Conservation (phyloP, 2,888 invertebrate species). For the Agrochola circellaris region DNA sequence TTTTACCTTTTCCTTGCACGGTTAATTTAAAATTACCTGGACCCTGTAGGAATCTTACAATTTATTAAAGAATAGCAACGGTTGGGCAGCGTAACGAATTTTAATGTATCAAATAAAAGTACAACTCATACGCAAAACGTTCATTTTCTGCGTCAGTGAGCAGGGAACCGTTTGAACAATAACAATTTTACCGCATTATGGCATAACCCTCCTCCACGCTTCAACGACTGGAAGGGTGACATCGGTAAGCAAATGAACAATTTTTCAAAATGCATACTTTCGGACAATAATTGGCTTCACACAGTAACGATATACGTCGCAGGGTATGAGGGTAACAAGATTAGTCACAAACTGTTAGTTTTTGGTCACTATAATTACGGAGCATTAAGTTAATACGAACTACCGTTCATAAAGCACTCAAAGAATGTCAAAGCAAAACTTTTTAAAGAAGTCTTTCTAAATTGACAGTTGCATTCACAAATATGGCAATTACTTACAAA, state of each 20-base stretch:
- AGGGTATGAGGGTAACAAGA: slow-evolving; percentile 28
- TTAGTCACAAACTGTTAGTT: slow-evolving; percentile 15
- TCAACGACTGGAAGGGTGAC: slow-evolving; percentile 76
- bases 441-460: slow-evolving; percentile 15
- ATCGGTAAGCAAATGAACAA: slow-evolving; percentile 74
- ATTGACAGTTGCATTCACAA: slow-evolving; percentile 27
- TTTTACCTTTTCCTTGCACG: slow-evolving; percentile 13
- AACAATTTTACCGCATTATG: slow-evolving; percentile 84
- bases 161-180: slow-evolving; percentile 81
- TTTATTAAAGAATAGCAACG: slow-evolving; percentile 38
- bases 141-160: slow-evolving; percentile 82
- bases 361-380: slow-evolving; percentile 10
- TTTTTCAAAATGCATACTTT: slow-evolving; percentile 70
- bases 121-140: slow-evolving; percentile 76
- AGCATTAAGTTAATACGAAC: slow-evolving; percentile 31
- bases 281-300: slow-evolving; percentile 72
- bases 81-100: slow-evolving; percentile 59
- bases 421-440: slow-evolving; percentile 11
- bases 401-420: background rate
- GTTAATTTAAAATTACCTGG: slow-evolving; percentile 35
- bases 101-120: slow-evolving; percentile 61
- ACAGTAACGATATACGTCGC: slow-evolving; percentile 62
- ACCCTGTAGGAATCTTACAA: slow-evolving; percentile 34
- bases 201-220: slow-evolving; percentile 80
- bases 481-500: slow-evolving; percentile 50